phyloP scores from a whole-genome alignment of 2,797 vertebrate species.

The Labeo calbasu region DNA sequence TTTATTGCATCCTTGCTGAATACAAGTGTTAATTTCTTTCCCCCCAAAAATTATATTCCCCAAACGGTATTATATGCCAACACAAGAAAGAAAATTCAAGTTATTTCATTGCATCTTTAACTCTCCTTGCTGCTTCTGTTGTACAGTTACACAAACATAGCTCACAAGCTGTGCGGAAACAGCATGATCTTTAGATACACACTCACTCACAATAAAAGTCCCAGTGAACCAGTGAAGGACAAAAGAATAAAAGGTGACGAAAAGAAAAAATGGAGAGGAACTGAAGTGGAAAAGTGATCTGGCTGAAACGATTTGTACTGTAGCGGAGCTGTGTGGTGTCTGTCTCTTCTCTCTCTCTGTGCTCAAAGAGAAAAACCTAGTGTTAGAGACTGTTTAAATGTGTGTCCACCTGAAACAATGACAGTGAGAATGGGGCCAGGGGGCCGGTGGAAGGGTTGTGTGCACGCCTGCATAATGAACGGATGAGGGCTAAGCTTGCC shows the following conservation, averaged over 20 bases:
- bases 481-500: slow-evolving; percentile 20
- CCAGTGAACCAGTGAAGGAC: slow-evolving; percentile 39
- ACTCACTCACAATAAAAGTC: slow-evolving; percentile 17
- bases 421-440: background rate
- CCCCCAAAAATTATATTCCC: background rate
- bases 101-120: background rate
- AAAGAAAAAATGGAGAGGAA: slow-evolving; percentile 56
- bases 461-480: slow-evolving; percentile 6
- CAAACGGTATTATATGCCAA: background rate
- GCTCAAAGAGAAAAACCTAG: slow-evolving; percentile 27
- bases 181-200: slow-evolving; percentile 16
- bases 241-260: slow-evolving; percentile 56
- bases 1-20: background rate
- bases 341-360: slow-evolving; percentile 39
- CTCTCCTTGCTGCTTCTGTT: background rate
- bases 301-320: slow-evolving; percentile 59
- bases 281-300: slow-evolving; percentile 42
- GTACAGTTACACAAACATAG: background rate
- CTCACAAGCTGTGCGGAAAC: slow-evolving; percentile 1
- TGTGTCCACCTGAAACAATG: slow-evolving; percentile 37
- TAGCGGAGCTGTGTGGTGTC: slow-evolving; percentile 44
- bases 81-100: background rate
- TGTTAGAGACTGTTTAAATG: slow-evolving; percentile 37
- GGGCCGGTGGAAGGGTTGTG: background rate
- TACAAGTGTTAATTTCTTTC: no score